These are phyloP conservation scores for Gymnorhina tibicen DNA, from an alignment of 2,113 vertebrate genomes.

Conservation along the genomic window DNA sequence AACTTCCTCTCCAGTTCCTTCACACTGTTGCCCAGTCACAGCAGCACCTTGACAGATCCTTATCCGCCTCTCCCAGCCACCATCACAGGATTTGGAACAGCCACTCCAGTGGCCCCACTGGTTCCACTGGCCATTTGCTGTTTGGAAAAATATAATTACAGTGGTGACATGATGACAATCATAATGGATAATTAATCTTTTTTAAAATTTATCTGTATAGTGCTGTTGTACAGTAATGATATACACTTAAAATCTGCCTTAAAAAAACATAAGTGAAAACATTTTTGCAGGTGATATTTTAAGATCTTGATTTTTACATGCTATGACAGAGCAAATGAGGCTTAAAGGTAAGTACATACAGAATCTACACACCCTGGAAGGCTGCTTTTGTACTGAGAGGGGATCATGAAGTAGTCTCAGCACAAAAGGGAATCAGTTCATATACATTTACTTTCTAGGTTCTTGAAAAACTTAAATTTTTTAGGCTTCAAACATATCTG, in stretches of 20 bases:
- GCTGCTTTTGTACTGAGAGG: background rate
- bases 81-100: slow-evolving; percentile 95
- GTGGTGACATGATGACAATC: background rate
- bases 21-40: slow-evolving; percentile 89
- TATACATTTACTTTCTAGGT: background rate
- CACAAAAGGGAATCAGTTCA: background rate
- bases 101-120: slow-evolving; percentile 97
- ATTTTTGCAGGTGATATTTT: background rate
- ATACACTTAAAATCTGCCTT: background rate
- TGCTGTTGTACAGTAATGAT: background rate
- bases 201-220: background rate
- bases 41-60: slow-evolving; percentile 90
- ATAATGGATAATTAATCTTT: background rate
- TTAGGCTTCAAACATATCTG: background rate
- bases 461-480: background rate
- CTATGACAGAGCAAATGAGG: background rate
- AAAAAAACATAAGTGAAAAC: background rate
- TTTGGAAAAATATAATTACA: slow-evolving; percentile 11
- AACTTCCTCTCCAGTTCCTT: slow-evolving; percentile 90
- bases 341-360: background rate
- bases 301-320: background rate
- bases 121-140: slow-evolving; percentile 99
- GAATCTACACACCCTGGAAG: background rate
- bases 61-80: slow-evolving; percentile 90
- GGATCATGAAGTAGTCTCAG: background rate